Evolutionary conservation across 2,797 vertebrate species (phyloP).

Genomic region (Anguilla pacifica): DNA sequence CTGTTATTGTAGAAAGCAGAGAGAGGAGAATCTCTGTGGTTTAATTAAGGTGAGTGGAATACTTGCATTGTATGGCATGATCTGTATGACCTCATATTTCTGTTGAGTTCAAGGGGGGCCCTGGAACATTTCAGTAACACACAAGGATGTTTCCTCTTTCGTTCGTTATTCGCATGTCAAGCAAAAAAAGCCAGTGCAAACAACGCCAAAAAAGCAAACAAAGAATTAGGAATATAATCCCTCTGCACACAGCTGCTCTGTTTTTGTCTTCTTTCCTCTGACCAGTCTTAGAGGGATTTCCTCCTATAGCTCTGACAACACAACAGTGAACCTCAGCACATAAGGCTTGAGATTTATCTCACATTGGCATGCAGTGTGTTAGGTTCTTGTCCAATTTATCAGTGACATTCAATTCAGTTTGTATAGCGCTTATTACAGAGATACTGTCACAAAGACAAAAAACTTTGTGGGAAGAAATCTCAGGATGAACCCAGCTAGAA

Average conservation of each 20-base stretch:
- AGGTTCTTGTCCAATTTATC: neutral
- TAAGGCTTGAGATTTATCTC: neutral
- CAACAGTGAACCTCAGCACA: neutral
- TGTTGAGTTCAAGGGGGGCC: too few relatives aligned
- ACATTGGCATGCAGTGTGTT: neutral
- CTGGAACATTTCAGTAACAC: too few relatives aligned
- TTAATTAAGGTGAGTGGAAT: neutral
- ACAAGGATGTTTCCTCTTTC: too few relatives aligned
- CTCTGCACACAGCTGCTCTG: slow-evolving; percentile 54
- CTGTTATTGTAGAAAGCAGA: too few relatives aligned
- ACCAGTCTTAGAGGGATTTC: slow-evolving; percentile 61
- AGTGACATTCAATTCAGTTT: neutral
- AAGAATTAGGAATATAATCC: slow-evolving; percentile 55
- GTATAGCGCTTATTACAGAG: too few relatives aligned
- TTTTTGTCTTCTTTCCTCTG: slow-evolving; percentile 64
- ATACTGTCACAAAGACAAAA: too few relatives aligned
- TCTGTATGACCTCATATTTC: neutral
- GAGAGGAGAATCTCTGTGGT: neutral
- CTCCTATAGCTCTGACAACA: slow-evolving; percentile 47
- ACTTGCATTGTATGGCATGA: neutral
- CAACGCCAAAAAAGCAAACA: slow-evolving; percentile 39
- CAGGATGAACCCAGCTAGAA: too few relatives aligned
- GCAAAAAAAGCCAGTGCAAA: neutral
- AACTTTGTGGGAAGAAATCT: too few relatives aligned
- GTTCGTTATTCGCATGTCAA: too few relatives aligned